These are phyloP conservation scores for Microplitis demolitor DNA, from an alignment of 1,140 invertebrate species.

Conservation along the genomic window DNA sequence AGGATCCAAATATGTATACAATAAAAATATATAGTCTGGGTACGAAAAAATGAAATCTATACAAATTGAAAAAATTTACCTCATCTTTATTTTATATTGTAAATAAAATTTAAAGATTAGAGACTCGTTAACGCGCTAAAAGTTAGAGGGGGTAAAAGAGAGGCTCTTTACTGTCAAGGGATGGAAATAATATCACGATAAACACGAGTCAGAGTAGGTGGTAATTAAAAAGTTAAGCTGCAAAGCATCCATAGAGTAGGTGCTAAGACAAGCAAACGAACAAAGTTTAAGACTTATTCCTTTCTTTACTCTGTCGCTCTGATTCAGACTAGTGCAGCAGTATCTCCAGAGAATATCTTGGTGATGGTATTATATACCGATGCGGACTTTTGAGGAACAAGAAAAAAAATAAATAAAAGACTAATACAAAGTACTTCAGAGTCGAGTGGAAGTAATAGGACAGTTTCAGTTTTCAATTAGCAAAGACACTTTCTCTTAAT, in stretches of 20 bases:
- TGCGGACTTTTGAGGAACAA: not conserved
- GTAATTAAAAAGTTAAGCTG: conserved; percentile 57
- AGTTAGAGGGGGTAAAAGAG: not conserved
- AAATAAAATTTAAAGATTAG: not conserved
- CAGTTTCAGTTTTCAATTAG: conserved; percentile 19
- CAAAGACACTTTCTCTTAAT: not conserved
- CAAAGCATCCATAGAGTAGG: conserved; percentile 36
- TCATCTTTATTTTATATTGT: not conserved
- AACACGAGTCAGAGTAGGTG: conserved; percentile 46
- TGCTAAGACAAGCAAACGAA: conserved; percentile 26
- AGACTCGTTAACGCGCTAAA: conserved; percentile 1
- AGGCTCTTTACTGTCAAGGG: conserved; percentile 5
- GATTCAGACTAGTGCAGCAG: not conserved
- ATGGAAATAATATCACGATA: conserved; percentile 40
- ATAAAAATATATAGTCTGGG: too few species aligned
- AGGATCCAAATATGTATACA: too few species aligned
- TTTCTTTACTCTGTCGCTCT: not conserved
- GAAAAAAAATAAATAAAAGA: not conserved
- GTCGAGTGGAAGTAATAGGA: not conserved
- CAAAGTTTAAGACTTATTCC: conserved; percentile 7
- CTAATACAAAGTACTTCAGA: not conserved
- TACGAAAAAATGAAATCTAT: too few species aligned
- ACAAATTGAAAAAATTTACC: too few species aligned
- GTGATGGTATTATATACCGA: not conserved
- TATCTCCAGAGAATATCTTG: not conserved